Evolutionary conservation across 2,888 invertebrate species (phyloP), one percentile per base, ranked within the genome.

Genomic region (Candidula unifasciata): DNA sequence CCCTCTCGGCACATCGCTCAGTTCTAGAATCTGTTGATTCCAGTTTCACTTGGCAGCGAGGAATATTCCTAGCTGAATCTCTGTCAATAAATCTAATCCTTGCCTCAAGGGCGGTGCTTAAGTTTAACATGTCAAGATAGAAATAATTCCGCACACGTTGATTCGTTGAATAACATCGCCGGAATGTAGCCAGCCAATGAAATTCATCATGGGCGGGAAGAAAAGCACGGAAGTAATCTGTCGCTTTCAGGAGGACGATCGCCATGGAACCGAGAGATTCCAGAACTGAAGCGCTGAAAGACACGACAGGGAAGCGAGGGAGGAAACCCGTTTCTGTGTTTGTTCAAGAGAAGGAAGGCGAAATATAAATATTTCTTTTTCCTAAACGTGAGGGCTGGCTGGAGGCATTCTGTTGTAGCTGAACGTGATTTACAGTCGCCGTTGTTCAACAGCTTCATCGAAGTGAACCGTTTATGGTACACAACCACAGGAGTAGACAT

Each of bases 131-230:
- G 21, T 16, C 44, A 79, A 8, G 27, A 16, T 21, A 2, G 66
- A 18, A 37, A 27, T 16, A 18, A 27, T n/a, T 44, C 27, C 18
- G 0, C 21, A 66, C 18, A 44, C 44, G 2, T 1, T 6, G 79
- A 79, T 68, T 79, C 66, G 79, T 30, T 68, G 2, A 18, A n/a
- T 18, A 3, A 30, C 64, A 6, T 57, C 54, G 37, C 18, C 18
- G 80, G 68, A 85, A 78, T 73, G 77, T 52, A 71, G 73, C 78
- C 82, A 79, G 73, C 85, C 85, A 85, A 85, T 82, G 78, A 73
- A 64, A 73, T 73, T 81, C 33, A 73, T 73, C 74, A 54, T 85
- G 64, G 60, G 71, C 78, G 33, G 60, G 64, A 64, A 82, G 85
- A 85, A 73, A 82, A 77, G 60, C 78, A 16, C 60, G 82, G 37